Evolutionary conservation across 23 tunicate genomes (phyloP).

Genomic region (Styela clava): DNA sequence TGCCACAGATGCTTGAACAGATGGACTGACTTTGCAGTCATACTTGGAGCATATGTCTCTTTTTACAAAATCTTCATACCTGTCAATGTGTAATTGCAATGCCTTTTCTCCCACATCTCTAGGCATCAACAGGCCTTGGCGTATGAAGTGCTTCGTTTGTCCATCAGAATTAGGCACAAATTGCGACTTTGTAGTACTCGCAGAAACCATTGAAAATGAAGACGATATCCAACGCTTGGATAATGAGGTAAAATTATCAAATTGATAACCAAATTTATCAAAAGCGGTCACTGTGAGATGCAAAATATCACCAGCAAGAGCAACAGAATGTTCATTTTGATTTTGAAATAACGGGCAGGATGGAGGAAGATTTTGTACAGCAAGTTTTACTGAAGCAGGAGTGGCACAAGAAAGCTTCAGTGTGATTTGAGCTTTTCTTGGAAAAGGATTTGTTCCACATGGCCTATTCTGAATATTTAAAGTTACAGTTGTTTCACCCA

Average conservation of each 20-base stretch:
- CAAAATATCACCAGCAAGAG: constrained; percentile 30
- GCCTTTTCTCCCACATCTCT: neutral
- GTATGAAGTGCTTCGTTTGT: constrained; percentile 59
- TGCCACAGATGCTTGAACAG: constrained; percentile 41
- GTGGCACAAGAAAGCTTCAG: constrained; percentile 50
- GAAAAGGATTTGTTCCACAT: constrained; percentile 69
- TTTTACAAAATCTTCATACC: neutral
- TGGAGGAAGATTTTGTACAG: constrained; percentile 39
- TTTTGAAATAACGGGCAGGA: constrained; percentile 55
- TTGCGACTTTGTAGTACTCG: constrained; percentile 3
- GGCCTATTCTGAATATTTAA: constrained; percentile 51
- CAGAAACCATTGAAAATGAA: neutral
- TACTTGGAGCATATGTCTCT: constrained; percentile 16
- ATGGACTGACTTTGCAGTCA: constrained; percentile 32
- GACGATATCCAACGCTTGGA: constrained; percentile 27
- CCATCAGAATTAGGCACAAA: constrained; percentile 25
- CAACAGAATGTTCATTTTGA: constrained; percentile 61
- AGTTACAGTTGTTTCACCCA: constrained; percentile 37
- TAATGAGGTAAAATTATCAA: constrained; percentile 80
- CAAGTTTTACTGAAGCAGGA: constrained; percentile 40
- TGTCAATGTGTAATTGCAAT: constrained; percentile 11
- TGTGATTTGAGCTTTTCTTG: constrained; percentile 28
- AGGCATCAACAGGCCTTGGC: neutral
- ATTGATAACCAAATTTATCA: constrained; percentile 48
- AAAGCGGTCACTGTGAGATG: constrained; percentile 53